Conservation (phyloP, 2,113 vertebrate species). For the Phrynocephalus versicolor region DNA sequence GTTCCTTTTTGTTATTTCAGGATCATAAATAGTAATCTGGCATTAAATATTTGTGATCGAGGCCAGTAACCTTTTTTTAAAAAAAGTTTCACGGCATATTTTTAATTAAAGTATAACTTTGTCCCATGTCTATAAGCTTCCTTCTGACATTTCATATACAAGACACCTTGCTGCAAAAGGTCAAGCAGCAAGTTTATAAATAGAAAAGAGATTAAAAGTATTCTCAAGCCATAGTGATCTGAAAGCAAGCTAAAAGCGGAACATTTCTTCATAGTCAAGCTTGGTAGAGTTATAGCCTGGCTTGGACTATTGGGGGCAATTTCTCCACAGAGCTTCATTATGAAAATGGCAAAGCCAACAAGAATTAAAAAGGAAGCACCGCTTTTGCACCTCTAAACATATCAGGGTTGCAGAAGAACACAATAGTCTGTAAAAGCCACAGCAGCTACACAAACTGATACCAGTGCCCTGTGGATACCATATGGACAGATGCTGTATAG, state of each 20-base stretch:
- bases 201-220: constrained; percentile 87
- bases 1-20: constrained; percentile 74
- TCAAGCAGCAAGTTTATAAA: constrained; percentile 86
- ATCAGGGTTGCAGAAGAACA: neutral
- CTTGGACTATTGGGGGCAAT: constrained; percentile 70
- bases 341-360: constrained; percentile 68
- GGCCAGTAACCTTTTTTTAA: constrained; percentile 84
- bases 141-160: constrained; percentile 87
- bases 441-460: no score
- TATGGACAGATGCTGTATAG: no score
- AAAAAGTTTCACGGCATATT: constrained; percentile 82
- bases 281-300: constrained; percentile 69
- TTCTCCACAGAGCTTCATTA: constrained; percentile 75
- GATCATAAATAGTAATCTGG: constrained; percentile 84
- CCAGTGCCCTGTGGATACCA: no score
- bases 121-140: constrained; percentile 84
- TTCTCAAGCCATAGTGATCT: constrained; percentile 82
- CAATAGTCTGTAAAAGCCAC: neutral
- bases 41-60: constrained; percentile 88
- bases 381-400: constrained; percentile 48
- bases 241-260: constrained; percentile 79
- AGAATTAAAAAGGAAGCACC: constrained; percentile 63
- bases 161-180: constrained; percentile 84
- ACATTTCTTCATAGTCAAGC: constrained; percentile 72
- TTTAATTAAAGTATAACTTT: constrained; percentile 88